Conservation (phyloP, 2,113 vertebrate species). For the Enhydra lutris region DNA sequence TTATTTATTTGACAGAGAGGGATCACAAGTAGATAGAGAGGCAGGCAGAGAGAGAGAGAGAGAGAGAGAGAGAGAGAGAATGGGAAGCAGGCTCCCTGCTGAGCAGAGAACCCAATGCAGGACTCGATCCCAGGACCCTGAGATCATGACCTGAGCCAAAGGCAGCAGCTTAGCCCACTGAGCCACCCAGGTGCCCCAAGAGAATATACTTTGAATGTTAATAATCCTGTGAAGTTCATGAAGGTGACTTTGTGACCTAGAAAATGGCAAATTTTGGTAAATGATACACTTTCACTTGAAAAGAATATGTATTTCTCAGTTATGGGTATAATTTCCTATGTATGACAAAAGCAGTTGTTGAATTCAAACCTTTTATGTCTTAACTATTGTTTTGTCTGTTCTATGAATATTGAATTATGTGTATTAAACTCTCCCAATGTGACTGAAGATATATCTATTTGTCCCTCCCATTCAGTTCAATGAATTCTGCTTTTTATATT, state of each 20-base stretch:
- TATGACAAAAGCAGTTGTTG: neutral
- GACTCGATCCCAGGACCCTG: too few relatives aligned
- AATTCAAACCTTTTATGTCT: neutral
- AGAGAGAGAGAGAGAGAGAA: too few relatives aligned
- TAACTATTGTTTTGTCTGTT: neutral
- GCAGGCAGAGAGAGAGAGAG: too few relatives aligned
- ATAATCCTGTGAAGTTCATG: neutral
- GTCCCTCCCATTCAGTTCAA: neutral
- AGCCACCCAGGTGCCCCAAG: neutral
- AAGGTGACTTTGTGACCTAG: neutral
- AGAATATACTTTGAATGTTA: neutral
- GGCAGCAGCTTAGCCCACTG: too few relatives aligned
- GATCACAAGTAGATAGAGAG: too few relatives aligned
- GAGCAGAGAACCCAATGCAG: too few relatives aligned
- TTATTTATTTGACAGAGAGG: too few relatives aligned
- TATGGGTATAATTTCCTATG: neutral
- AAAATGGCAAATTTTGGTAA: conserved; percentile 5
- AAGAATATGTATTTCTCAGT: neutral
- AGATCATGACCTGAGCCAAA: too few relatives aligned
- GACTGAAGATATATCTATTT: neutral
- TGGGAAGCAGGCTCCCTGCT: too few relatives aligned
- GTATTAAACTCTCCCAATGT: neutral
- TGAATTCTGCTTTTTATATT: neutral
- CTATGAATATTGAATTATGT: neutral
- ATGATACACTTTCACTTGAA: neutral